Base-by-base conservation (phyloP, 2,888 invertebrate species). In the Pegoplata infirma region DNA sequence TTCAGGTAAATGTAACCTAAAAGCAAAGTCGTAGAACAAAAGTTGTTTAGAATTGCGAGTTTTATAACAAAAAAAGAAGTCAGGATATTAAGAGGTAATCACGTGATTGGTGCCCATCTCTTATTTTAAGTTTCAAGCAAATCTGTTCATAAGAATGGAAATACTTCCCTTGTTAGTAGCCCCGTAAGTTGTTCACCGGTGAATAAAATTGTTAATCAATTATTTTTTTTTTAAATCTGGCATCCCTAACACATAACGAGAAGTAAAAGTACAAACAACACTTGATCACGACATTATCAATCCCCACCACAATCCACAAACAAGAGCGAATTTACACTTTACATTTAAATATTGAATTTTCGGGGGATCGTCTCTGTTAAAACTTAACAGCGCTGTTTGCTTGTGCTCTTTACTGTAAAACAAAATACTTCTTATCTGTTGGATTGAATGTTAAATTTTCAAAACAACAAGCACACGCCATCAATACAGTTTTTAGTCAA, bases 401-500 rank as follows among this genome's bases (percentile, higher is more conserved):
- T 61, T 63, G 23, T 36, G 14, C 32, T 17, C 32, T n/a, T n/a
- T 12, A 32, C 12, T 63, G 56, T 72, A 58, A 67, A 51, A n/a
- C n/a, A n/a, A 23, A 74, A 44, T 25, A 23, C 46, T 64, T 49
- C 36, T 23, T 68, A 63, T 79, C 79, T 61, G 25, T 71, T 75
- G 40, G 7, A 10, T 67, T 46, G 23, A 51, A 64, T 73, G 61
- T 64, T 40, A 63, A 61, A 49, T 28, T 19, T 14, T 28, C 5
- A 25, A 53, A 55, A n/a, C n/a, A n/a, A 51, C 23, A 23, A 21
- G 3, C 17, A 56, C 21, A 63, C 28, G n/a, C n/a, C n/a, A n/a
- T 32, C 6, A 56, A 63, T 58, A 46, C 2, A 55, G 46, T 16
- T 40, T 73, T 83, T 80, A 85, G 85, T 84, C 80, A 79, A 80